These are phyloP conservation scores for Sebastolobus alascanus DNA, from an alignment of 2,797 vertebrate species.

Conservation along the genomic window DNA sequence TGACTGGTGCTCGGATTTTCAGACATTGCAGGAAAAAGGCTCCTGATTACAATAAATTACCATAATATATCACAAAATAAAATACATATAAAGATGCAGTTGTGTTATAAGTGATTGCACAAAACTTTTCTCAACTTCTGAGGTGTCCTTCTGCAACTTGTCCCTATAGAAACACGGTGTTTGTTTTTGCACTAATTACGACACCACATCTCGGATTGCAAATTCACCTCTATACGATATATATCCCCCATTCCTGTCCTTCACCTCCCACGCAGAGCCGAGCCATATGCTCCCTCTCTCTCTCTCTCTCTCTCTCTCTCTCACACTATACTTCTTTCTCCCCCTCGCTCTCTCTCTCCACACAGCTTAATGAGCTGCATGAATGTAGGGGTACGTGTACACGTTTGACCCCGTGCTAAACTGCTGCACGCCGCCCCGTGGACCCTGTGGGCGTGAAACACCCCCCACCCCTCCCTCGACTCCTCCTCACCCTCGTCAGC, in stretches of 20 bases:
- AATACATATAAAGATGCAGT: slow-evolving; percentile 37
- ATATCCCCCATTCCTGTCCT: slow-evolving; percentile 56
- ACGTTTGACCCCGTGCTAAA: slow-evolving; percentile 79
- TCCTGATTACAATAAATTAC: slow-evolving; percentile 67
- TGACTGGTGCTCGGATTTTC: slow-evolving; percentile 70
- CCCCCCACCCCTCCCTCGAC: neutral
- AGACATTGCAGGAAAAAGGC: slow-evolving; percentile 47
- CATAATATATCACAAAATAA: slow-evolving; percentile 58
- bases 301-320: slow-evolving; percentile 36
- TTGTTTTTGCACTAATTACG: slow-evolving; percentile 71
- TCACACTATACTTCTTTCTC: slow-evolving; percentile 23
- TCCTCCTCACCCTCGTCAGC: slow-evolving; percentile 29
- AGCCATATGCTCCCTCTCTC: slow-evolving; percentile 82
- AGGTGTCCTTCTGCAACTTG: slow-evolving; percentile 27
- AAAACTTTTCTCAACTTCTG: slow-evolving; percentile 61
- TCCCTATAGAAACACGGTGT: slow-evolving; percentile 46
- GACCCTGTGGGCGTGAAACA: slow-evolving; percentile 64
- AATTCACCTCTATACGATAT: slow-evolving; percentile 50
- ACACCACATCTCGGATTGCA: slow-evolving; percentile 44
- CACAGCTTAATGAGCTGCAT: slow-evolving; percentile 73
- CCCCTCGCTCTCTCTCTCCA: slow-evolving; percentile 22
- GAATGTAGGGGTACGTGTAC: slow-evolving; percentile 67
- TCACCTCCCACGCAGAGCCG: slow-evolving; percentile 80
- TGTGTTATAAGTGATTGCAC: slow-evolving; percentile 6
- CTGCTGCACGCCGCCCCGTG: slow-evolving; percentile 62